phyloP scores from a whole-genome alignment of 2,113 vertebrate species.

The Sceloporus undulatus region DNA sequence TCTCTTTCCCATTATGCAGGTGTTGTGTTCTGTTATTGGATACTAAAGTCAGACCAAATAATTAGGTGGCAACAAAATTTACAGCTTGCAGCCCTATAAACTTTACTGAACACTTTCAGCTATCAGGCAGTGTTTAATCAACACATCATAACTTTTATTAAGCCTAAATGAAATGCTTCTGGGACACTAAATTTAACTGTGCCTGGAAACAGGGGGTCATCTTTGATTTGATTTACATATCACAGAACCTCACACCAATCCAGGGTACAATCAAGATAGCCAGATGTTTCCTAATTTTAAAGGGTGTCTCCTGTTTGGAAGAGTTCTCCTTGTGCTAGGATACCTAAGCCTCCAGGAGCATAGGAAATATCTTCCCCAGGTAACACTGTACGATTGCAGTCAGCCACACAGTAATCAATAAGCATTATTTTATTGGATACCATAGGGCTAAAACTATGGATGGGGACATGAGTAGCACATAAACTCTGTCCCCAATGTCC shows the following conservation, averaged over 20 bases:
- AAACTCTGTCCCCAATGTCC: too few relatives aligned
- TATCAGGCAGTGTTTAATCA: conserved; percentile 78
- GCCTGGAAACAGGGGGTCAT: conserved; percentile 66
- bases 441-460: too few relatives aligned
- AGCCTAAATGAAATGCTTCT: conserved; percentile 72
- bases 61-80: conserved; percentile 73
- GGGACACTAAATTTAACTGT: conserved; percentile 76
- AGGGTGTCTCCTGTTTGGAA: conserved; percentile 8
- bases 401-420: too few relatives aligned
- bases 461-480: too few relatives aligned
- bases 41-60: conserved; percentile 67
- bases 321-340: not conserved
- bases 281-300: conserved; percentile 37
- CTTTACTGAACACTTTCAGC: conserved; percentile 70
- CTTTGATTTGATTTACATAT: conserved; percentile 76
- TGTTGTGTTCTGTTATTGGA: conserved; percentile 57
- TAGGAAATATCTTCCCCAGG: not conserved
- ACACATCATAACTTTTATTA: conserved; percentile 77
- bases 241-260: conserved; percentile 49
- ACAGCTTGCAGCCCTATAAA: conserved; percentile 69
- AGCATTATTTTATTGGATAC: too few relatives aligned
- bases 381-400: too few relatives aligned
- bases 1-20: conserved; percentile 26
- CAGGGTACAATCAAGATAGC: conserved; percentile 38
- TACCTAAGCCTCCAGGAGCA: not conserved